Evolutionary conservation across 2,113 vertebrate genomes (phyloP).

Genomic region (Danionella cerebrum): DNA sequence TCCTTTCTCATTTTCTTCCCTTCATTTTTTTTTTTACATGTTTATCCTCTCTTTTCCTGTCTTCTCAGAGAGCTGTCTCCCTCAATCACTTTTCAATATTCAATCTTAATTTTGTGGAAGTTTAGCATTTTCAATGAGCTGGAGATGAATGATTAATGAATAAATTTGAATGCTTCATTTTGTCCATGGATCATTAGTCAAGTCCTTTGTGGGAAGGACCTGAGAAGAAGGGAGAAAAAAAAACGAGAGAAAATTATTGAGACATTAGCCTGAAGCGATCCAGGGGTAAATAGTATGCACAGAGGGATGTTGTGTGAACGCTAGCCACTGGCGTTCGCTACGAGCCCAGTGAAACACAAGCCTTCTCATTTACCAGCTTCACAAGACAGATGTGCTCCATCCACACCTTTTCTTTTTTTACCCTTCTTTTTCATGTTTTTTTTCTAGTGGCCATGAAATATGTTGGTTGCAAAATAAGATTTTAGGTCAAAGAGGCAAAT

Average conservation of each 20-base stretch:
- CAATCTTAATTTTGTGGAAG: slow-evolving; percentile 99
- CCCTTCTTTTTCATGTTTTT: background rate
- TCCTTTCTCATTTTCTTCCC: slow-evolving; percentile 52
- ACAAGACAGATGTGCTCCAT: slow-evolving; percentile 55
- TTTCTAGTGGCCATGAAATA: too few species aligned
- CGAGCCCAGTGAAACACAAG: slow-evolving; percentile 62
- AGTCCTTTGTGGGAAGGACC: slow-evolving; percentile 99
- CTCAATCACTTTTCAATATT: slow-evolving; percentile 99
- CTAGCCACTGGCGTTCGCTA: slow-evolving; percentile 69
- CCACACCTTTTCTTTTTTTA: too few species aligned
- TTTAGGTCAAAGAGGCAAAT: too few species aligned
- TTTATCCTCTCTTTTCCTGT: slow-evolving; percentile 71
- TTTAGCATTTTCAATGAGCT: slow-evolving; percentile 99
- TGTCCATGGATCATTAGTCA: slow-evolving; percentile 99
- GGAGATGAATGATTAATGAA: slow-evolving; percentile 99
- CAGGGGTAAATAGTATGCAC: slow-evolving; percentile 99
- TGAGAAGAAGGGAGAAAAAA: slow-evolving; percentile 89
- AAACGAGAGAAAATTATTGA: slow-evolving; percentile 99
- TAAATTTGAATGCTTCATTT: slow-evolving; percentile 99
- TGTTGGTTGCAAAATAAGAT: too few species aligned
- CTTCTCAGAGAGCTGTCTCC: slow-evolving; percentile 86
- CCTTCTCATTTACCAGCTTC: slow-evolving; percentile 65
- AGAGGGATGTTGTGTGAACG: slow-evolving; percentile 72
- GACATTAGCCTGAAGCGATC: slow-evolving; percentile 99
- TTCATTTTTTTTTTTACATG: slow-evolving; percentile 63